Percentiles rank a stretch among this genome's conserved stretches.
These are phyloP conservation scores for Neolamprologus falcicula DNA, from an alignment of 2,113 vertebrate genomes.

Conservation along the genomic window DNA sequence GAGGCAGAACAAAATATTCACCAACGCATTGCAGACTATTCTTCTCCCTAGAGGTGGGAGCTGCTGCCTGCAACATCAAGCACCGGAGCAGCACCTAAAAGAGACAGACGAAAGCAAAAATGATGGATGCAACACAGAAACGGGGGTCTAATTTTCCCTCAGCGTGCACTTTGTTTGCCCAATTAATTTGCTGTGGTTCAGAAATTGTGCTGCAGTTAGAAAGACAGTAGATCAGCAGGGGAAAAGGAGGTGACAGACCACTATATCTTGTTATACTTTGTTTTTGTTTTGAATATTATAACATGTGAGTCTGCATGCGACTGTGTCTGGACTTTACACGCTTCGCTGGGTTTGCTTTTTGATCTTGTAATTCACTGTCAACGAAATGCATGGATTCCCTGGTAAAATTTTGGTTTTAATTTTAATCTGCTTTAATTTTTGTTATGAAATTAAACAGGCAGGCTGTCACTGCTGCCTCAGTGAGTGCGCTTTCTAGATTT, in stretches of 20 bases:
- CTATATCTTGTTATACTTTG: not conserved
- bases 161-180: slow-evolving; percentile 48
- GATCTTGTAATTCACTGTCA: slow-evolving; percentile 14
- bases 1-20: slow-evolving; percentile 32
- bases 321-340: not conserved
- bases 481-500: not conserved
- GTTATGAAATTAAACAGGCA: not conserved
- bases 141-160: slow-evolving; percentile 29
- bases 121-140: slow-evolving; percentile 26
- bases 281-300: not conserved
- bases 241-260: not conserved
- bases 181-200: slow-evolving; percentile 51
- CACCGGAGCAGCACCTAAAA: not conserved
- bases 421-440: not conserved
- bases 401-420: not conserved
- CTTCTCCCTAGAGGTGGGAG: not conserved
- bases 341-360: not conserved
- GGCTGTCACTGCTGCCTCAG: not conserved
- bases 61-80: slow-evolving; percentile 7
- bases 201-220: slow-evolving; percentile 14
- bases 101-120: slow-evolving; percentile 20
- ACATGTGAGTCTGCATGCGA: not conserved
- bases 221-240: not conserved
- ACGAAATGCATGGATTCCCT: not conserved
- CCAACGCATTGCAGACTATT: not conserved